These are phyloP conservation scores for Hylyphantes graminicola DNA, from an alignment of 1,140 invertebrate species.

Conservation along the genomic window DNA sequence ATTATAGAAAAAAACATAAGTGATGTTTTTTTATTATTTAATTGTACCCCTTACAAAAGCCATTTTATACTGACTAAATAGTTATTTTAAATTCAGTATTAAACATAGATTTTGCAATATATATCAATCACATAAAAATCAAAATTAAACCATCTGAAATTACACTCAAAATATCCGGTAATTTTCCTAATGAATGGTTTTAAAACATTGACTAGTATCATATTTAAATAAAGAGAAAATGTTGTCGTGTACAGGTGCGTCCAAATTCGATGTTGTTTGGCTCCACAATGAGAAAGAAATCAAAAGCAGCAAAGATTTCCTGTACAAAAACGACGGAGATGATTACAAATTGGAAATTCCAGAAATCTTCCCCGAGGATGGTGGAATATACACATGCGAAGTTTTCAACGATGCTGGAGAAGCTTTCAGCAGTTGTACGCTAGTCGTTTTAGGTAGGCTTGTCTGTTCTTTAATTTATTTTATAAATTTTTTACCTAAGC, in stretches of 20 bases:
- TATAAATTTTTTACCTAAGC: not conserved
- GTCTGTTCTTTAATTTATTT: not conserved
- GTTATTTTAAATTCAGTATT: too few species aligned
- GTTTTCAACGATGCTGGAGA: constrained; percentile 89
- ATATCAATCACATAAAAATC: too few species aligned
- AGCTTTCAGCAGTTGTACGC: constrained; percentile 85
- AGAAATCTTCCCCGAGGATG: constrained; percentile 86
- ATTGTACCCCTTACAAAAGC: too few species aligned
- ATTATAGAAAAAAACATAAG: too few species aligned
- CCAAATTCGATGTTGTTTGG: constrained; percentile 73
- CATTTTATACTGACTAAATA: too few species aligned
- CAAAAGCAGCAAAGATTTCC: constrained; percentile 95
- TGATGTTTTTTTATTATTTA: too few species aligned
- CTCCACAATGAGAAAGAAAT: constrained; percentile 97
- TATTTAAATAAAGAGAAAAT: not conserved
- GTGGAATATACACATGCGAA: constrained; percentile 93
- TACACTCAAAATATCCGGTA: too few species aligned
- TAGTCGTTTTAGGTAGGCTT: constrained; percentile 85
- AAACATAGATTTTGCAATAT: too few species aligned
- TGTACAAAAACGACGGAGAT: constrained; percentile 89
- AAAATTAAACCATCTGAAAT: too few species aligned
- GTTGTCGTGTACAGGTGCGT: constrained; percentile 28
- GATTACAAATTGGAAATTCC: constrained; percentile 88
- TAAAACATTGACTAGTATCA: not conserved
- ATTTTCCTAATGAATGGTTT: too few species aligned